Evolutionary conservation across 2,888 invertebrate genomes (phyloP).

Genomic region (Minunthozetes semirufus): DNA sequence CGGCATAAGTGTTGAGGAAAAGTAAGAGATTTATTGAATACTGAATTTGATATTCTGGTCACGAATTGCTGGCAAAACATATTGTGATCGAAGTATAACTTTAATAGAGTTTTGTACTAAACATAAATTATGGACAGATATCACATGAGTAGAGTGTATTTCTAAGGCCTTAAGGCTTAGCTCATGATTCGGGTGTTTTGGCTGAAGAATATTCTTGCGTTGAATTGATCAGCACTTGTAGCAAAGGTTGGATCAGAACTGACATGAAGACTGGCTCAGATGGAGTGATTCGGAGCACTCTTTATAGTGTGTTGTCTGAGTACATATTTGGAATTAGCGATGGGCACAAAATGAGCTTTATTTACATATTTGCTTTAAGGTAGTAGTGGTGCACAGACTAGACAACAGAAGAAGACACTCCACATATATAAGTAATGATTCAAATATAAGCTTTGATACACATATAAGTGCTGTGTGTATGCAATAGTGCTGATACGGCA

Average conservation of each 20-base stretch:
- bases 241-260: not conserved
- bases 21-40: not conserved
- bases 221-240: not conserved
- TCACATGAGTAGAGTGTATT: not conserved
- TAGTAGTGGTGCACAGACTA: not conserved
- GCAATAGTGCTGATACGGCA: not conserved
- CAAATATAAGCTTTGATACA: slow-evolving; percentile 16
- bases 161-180: slow-evolving; percentile 6
- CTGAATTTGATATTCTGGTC: not conserved
- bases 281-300: slow-evolving; percentile 2
- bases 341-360: slow-evolving; percentile 16
- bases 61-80: not conserved
- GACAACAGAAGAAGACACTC: not conserved
- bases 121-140: slow-evolving; percentile 17
- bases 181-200: not conserved
- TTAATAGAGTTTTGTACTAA: slow-evolving; percentile 1
- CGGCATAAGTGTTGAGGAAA: not conserved
- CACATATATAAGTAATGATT: slow-evolving; percentile 28
- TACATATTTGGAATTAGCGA: slow-evolving; percentile 27
- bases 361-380: slow-evolving; percentile 29
- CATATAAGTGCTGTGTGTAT: not conserved
- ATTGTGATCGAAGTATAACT: slow-evolving; percentile 10
- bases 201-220: slow-evolving; percentile 20
- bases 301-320: slow-evolving; percentile 3
- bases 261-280: not conserved